Base-by-base conservation (phyloP, 2,797 vertebrate genomes). In the Sebastes wilsoni region DNA sequence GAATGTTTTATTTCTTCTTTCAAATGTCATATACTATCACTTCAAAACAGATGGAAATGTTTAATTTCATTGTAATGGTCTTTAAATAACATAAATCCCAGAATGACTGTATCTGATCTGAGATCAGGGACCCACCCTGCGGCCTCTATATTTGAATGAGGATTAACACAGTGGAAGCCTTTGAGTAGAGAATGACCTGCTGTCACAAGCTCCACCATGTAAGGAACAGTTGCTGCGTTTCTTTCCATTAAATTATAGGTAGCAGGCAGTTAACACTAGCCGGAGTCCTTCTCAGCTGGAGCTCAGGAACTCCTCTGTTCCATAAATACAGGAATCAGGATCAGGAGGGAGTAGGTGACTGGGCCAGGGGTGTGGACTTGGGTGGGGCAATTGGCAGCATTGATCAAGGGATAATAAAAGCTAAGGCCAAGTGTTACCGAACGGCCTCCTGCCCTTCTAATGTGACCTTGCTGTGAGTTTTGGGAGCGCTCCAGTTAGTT, bases 281-380 rank as follows among this genome's bases (percentile, higher is more conserved):
- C 20, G 69, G 65, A 88, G 84, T 86, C 83, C 75, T 13, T 87
- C 79, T 87, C 80, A 86, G 87, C 82, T 85, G 76, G 82, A 89
- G 87, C 87, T 91, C 82, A 91, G 86, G 86, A 89, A 88, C 90
- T 85, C 30, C 68, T 90, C 79, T 90, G 92, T 85, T 93, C 92
- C 89, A 92, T 88, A 93, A 95, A 94, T 94, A 95, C 61, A 79
- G 69, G 66, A 87, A 91, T 72, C 69, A 42, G 82, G 84, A 77
- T 77, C 66, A 74, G 84, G 85, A 79, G 74, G 79, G 85, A 73
- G 83, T 70, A 82, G 84, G 88, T 89, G 84, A 80, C 73, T 61
- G 56, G 61, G 61, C 23, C 49, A 55, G 34, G 82, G 82, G 80
- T 9, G 72, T 78, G 69, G 71, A 78, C 80, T 7, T 2, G 73